These are phyloP conservation scores for Gymnocephalus cernua DNA, from an alignment of 2,113 vertebrate genomes.

Conservation along the genomic window DNA sequence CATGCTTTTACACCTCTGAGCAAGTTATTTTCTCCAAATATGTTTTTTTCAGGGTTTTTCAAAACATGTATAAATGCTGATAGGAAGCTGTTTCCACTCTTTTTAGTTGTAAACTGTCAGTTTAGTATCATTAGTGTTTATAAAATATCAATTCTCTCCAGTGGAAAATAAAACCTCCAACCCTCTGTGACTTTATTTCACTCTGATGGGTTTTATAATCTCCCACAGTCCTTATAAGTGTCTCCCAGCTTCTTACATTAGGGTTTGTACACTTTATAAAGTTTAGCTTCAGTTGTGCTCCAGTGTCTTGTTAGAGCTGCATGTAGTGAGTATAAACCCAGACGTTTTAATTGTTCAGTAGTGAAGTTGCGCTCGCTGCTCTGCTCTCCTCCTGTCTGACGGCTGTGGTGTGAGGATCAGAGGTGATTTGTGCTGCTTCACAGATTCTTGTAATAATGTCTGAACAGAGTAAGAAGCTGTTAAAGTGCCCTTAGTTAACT, in stretches of 20 bases:
- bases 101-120: background rate
- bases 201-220: too few relatives aligned
- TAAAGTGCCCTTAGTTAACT: background rate
- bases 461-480: slow-evolving; percentile 13
- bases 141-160: too few relatives aligned
- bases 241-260: too few relatives aligned
- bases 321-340: slow-evolving; percentile 13
- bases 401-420: slow-evolving; percentile 25
- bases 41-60: too few relatives aligned
- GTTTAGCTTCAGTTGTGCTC: background rate
- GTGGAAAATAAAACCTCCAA: too few relatives aligned
- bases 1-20: background rate
- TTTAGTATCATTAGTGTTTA: too few relatives aligned
- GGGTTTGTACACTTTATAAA: background rate
- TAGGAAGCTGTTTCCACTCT: background rate
- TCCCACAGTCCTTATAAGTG: background rate
- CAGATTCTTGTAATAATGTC: slow-evolving; percentile 20
- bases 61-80: background rate
- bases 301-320: slow-evolving; percentile 25
- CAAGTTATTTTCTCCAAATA: background rate
- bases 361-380: background rate
- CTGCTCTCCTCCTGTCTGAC: slow-evolving; percentile 5
- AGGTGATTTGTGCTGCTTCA: slow-evolving; percentile 33
- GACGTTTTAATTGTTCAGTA: slow-evolving; percentile 3
- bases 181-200: too few relatives aligned